phyloP scores from a whole-genome alignment of 92 coral and sea anemone species.

The Isaurus tuberculatus region DNA sequence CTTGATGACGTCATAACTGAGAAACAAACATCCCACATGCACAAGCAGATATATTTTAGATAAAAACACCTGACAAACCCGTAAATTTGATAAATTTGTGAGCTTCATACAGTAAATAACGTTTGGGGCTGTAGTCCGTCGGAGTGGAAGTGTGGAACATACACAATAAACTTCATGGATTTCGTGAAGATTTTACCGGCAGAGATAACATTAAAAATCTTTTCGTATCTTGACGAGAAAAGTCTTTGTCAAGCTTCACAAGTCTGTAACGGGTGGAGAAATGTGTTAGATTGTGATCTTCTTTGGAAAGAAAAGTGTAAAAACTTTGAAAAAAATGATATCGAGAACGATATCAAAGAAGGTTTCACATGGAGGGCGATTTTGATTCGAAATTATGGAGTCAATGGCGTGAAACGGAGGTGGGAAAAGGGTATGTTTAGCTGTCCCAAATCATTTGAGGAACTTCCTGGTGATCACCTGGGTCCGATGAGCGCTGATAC shows the following conservation, averaged over 20 bases:
- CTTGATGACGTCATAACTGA: too few relatives aligned
- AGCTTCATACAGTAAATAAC: too few relatives aligned
- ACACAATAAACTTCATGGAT: slow-evolving; percentile 45
- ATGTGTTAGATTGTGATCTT: slow-evolving; percentile 65
- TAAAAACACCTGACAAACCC: too few relatives aligned
- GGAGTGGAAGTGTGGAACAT: too few relatives aligned
- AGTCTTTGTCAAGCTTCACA: slow-evolving; percentile 84
- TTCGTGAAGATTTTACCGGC: slow-evolving; percentile 73
- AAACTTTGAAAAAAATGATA: slow-evolving; percentile 60
- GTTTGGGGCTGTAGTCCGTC: too few relatives aligned
- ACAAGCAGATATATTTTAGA: too few relatives aligned
- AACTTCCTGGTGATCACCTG: slow-evolving; percentile 75
- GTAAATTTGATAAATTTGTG: too few relatives aligned
- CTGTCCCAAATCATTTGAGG: slow-evolving; percentile 64
- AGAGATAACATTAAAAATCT: slow-evolving; percentile 72
- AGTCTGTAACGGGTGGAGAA: slow-evolving; percentile 73
- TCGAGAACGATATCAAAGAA: slow-evolving; percentile 57
- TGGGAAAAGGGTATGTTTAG: slow-evolving; percentile 89
- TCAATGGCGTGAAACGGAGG: slow-evolving; percentile 72
- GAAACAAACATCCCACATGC: too few relatives aligned
- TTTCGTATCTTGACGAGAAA: slow-evolving; percentile 74
- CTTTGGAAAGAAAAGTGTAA: slow-evolving; percentile 80
- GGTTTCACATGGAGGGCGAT: slow-evolving; percentile 74
- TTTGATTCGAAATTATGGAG: slow-evolving; percentile 70
- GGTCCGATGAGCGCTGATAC: slow-evolving; percentile 79